These are phyloP conservation scores for Theocolax elegans DNA, from an alignment of 1,140 invertebrate genomes.

Conservation along the genomic window DNA sequence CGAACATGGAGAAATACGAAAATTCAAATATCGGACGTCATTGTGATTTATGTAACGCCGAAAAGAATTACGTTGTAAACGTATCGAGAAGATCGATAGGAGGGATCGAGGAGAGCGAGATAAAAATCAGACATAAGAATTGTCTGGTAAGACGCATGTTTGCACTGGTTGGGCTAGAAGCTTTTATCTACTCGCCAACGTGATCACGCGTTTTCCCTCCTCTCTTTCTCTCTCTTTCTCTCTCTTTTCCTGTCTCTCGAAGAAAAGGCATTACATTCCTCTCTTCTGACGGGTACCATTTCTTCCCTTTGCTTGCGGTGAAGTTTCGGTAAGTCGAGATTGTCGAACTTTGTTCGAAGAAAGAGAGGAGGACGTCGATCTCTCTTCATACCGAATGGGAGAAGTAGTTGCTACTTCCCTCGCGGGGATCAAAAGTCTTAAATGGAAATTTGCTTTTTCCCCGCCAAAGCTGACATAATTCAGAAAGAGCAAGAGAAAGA, in stretches of 20 bases:
- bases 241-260: not conserved
- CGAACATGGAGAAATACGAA: too few relatives aligned
- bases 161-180: conserved; percentile 15
- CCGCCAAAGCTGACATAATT: conserved; percentile 28
- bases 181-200: conserved; percentile 45
- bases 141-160: conserved; percentile 24
- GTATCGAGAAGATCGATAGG: conserved; percentile 14
- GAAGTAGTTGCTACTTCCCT: not conserved
- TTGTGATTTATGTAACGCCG: conserved; percentile 1
- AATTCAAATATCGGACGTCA: too few relatives aligned
- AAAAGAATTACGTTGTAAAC: not conserved
- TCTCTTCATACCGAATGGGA: not conserved
- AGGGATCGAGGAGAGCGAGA: not conserved
- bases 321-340: conserved; percentile 42
- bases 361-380: conserved; percentile 1
- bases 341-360: conserved; percentile 32
- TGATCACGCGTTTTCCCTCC: conserved; percentile 7
- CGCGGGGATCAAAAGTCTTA: conserved; percentile 26
- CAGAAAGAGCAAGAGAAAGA: too few relatives aligned
- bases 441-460: conserved; percentile 35
- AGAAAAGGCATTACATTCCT: conserved; percentile 10
- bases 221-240: not conserved
- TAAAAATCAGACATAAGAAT: conserved; percentile 29
- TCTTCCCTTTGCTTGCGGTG: conserved; percentile 22
- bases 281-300: conserved; percentile 13